phyloP scores from a whole-genome alignment of 2,888 invertebrate species.

The Oscheius sp. region DNA sequence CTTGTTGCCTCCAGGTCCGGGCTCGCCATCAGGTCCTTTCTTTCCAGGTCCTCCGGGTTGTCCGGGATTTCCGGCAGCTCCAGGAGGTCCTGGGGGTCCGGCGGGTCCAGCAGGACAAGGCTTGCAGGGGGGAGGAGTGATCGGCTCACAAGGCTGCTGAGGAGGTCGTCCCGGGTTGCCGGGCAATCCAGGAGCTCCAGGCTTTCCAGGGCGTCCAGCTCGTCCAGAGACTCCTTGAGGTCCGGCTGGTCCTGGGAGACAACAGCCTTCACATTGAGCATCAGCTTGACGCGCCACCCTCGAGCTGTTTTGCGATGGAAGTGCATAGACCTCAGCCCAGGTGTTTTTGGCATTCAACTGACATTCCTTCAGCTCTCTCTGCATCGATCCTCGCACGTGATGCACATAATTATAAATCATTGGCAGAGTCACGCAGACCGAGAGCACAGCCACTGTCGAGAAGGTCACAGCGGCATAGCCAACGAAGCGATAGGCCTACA shows the following conservation, averaged over 20 bases:
- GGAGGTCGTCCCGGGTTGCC: constrained; percentile 69
- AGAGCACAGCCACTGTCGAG: constrained; percentile 58
- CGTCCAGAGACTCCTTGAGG: constrained; percentile 65
- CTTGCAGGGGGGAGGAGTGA: constrained; percentile 69
- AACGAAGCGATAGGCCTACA: constrained; percentile 66
- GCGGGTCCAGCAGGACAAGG: constrained; percentile 64
- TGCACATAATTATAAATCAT: constrained; percentile 64
- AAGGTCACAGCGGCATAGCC: constrained; percentile 68
- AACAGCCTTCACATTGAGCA: constrained; percentile 55
- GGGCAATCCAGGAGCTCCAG: constrained; percentile 67
- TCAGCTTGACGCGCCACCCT: constrained; percentile 58
- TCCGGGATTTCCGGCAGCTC: constrained; percentile 55
- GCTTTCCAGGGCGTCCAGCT: constrained; percentile 67
- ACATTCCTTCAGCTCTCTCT: constrained; percentile 58
- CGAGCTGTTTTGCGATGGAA: constrained; percentile 57
- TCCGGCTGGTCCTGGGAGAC: constrained; percentile 63
- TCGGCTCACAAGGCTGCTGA: constrained; percentile 64
- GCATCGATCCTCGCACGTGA: constrained; percentile 51
- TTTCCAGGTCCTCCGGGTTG: constrained; percentile 40
- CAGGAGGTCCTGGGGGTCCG: constrained; percentile 56
- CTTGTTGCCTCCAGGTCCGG: constrained; percentile 33
- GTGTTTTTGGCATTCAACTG: constrained; percentile 61
- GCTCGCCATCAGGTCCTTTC: constrained; percentile 36
- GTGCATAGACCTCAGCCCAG: constrained; percentile 59
- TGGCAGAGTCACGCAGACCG: constrained; percentile 59